These are phyloP conservation scores for Pseudonaja textilis DNA, from an alignment of 2,113 vertebrate species.

Conservation along the genomic window DNA sequence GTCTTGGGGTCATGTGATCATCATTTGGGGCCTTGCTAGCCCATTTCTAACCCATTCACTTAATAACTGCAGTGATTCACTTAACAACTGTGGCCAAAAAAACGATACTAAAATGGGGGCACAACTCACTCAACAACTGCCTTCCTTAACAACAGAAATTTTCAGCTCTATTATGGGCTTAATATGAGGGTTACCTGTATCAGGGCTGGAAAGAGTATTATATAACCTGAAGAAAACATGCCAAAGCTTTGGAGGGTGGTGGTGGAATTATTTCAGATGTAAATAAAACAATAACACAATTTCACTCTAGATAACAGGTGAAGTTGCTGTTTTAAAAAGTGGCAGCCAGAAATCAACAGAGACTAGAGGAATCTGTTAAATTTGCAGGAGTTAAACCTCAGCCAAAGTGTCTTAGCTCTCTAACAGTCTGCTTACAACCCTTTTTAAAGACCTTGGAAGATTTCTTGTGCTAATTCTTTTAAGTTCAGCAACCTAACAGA, in stretches of 20 bases:
- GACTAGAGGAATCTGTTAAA: neutral
- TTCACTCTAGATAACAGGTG: slow-evolving; percentile 8
- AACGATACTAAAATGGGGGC: neutral
- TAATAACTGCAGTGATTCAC: neutral
- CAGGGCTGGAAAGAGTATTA: neutral
- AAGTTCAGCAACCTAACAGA: neutral
- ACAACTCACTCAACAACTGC: neutral
- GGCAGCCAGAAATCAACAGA: neutral
- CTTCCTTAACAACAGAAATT: neutral
- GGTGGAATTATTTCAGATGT: neutral
- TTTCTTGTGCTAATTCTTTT: neutral
- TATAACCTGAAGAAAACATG: neutral
- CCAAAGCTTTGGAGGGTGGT: neutral
- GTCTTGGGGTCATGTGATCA: neutral
- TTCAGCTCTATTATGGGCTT: neutral
- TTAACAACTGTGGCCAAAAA: neutral
- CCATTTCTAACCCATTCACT: neutral
- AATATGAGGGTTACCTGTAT: neutral
- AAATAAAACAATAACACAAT: neutral
- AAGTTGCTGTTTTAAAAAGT: neutral
- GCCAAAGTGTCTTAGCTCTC: neutral
- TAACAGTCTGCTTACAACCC: neutral
- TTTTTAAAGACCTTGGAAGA: neutral
- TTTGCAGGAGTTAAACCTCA: slow-evolving; percentile 19
- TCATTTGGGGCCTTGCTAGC: neutral